phyloP scores from a whole-genome alignment of 2,888 invertebrate genomes.

The Bhutanitis thaidina region DNA sequence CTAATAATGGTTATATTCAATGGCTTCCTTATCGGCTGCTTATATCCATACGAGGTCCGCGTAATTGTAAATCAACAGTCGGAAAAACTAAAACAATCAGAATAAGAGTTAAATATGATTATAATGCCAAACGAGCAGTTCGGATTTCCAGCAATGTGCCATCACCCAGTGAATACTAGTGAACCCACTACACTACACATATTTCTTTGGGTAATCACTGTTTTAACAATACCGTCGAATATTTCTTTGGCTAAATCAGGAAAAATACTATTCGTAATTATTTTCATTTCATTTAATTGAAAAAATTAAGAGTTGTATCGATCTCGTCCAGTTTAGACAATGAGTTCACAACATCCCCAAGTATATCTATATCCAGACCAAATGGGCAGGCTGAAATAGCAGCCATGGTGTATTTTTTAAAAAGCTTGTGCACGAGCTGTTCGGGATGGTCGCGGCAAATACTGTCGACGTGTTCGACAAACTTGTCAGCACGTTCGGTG shows the following conservation, averaged over 20 bases:
- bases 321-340: background rate
- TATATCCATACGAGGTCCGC: too few relatives aligned
- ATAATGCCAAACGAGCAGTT: too few relatives aligned
- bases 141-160: too few relatives aligned
- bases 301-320: background rate
- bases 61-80: too few relatives aligned
- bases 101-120: too few relatives aligned
- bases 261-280: slow-evolving; percentile 32
- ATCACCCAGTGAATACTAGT: too few relatives aligned
- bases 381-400: slow-evolving; percentile 33
- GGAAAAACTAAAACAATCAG: too few relatives aligned
- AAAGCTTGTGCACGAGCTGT: slow-evolving; percentile 30
- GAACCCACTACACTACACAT: too few relatives aligned
- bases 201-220: slow-evolving; percentile 35
- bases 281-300: slow-evolving; percentile 32
- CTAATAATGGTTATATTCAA: too few relatives aligned
- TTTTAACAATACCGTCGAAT: slow-evolving; percentile 33
- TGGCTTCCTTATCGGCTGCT: too few relatives aligned
- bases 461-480: slow-evolving; percentile 13
- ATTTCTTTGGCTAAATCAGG: slow-evolving; percentile 30
- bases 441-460: slow-evolving; percentile 24
- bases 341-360: background rate
- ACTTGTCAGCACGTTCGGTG: slow-evolving; percentile 34
- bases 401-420: slow-evolving; percentile 37
- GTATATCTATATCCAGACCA: slow-evolving; percentile 37